Base-by-base conservation (phyloP, 2,797 vertebrate genomes). In the Chaenodraco wilsoni region DNA sequence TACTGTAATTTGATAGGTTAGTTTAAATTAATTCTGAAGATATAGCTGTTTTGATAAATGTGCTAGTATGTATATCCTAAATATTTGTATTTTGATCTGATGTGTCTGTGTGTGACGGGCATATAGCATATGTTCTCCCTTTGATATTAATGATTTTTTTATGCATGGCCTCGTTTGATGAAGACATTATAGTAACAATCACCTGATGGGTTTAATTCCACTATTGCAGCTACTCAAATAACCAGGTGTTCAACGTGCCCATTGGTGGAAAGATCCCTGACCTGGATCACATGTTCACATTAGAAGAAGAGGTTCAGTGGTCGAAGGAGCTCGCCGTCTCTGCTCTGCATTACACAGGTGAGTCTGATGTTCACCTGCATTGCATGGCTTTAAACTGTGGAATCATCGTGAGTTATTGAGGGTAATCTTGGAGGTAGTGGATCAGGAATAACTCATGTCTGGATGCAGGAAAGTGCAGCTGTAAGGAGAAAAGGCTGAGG, bases 401-500 rank as follows among this genome's bases (percentile, higher is more conserved):
- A 16, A 43, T 48, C 3, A 17, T 2, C 21, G 19, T 48, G 31
- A 65, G 50, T 37, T 3, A 56, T 21, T 41, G 0, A 12, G 15
- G 45, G 21, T 15, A 56, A 45, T 63, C 16, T 31, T 52, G 17
- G 15, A 44, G 19, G 7, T 8, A 4, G 21, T 54, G 14, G 3
- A 68, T 65, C 33, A 21, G 16, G 15, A 10, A 40, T 60, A 61
- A 69, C 41, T 37, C 4, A 10, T 56, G 14, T 55, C 52, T 71
- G 17, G 56, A 3, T 61, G 74, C 92, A 98, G 97, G 95, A 68
- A 97, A 96, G 82, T 98, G 96, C 83, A 94, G 92, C 82, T 97
- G 97, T 82, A 97, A 96, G 80, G 95, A 97, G 84, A 96, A 92
- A 82, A 95, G 91, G 76, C 90, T 97, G 19, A 94, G 94, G 83